Percentiles rank a stretch among this genome's conserved stretches.
Conservation (phyloP, 2,113 vertebrate genomes). For the Microtus montanus region DNA sequence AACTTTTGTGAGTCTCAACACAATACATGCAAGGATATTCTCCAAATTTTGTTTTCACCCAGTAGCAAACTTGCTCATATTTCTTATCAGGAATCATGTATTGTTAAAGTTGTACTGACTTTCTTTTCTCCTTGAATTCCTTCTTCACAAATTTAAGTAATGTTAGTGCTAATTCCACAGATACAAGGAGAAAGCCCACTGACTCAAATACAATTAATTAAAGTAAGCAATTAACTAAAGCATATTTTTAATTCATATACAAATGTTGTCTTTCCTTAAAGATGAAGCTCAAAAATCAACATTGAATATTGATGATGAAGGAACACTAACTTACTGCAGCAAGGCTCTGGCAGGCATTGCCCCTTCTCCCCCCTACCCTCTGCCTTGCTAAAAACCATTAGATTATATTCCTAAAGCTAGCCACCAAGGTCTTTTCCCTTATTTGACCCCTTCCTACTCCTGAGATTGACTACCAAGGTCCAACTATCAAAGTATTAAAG, state of each 20-base stretch:
- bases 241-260: background rate
- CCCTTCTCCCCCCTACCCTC: background rate
- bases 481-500: too few relatives aligned
- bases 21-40: background rate
- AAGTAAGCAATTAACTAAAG: too few relatives aligned
- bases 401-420: background rate
- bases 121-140: background rate
- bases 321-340: background rate
- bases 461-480: background rate
- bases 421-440: background rate
- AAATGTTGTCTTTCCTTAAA: background rate
- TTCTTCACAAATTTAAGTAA: background rate
- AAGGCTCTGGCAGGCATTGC: background rate
- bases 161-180: background rate
- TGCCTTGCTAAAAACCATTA: background rate
- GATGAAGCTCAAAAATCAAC: background rate
- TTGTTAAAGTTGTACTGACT: background rate
- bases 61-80: background rate
- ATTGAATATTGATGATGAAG: background rate
- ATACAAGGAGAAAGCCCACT: background rate
- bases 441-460: background rate
- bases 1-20: background rate
- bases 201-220: background rate
- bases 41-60: background rate
- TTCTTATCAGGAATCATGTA: background rate